Conservation (phyloP, 2,797 vertebrate species). For the Phataginus tricuspis region DNA sequence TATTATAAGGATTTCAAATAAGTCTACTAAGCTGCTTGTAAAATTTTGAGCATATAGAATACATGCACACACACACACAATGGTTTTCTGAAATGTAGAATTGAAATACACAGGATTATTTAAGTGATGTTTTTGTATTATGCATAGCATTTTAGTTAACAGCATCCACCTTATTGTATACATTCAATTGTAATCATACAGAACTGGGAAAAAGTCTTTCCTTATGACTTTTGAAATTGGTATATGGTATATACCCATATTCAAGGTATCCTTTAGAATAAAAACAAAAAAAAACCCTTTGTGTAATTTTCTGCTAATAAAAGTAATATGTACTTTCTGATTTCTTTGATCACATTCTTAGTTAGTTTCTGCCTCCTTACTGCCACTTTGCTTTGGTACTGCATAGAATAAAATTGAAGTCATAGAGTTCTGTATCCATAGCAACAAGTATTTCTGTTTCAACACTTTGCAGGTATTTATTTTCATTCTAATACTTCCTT, state of each 20-base stretch:
- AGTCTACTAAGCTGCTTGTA: not conserved
- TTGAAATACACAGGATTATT: not conserved
- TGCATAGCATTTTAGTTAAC: not conserved
- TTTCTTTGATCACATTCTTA: slow-evolving; percentile 47
- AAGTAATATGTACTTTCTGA: slow-evolving; percentile 41
- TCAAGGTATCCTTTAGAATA: not conserved
- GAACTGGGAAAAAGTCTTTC: not conserved
- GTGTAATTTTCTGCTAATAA: slow-evolving; percentile 26
- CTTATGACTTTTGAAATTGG: slow-evolving; percentile 9
- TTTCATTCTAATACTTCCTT: slow-evolving; percentile 44
- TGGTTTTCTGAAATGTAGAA: slow-evolving; percentile 31
- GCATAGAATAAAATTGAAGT: slow-evolving; percentile 53
- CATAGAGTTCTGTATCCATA: slow-evolving; percentile 73
- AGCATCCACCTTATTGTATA: not conserved
- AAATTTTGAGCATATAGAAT: not conserved
- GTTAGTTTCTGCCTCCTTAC: slow-evolving; percentile 9
- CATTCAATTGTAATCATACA: not conserved
- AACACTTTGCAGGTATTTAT: slow-evolving; percentile 63
- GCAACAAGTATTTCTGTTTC: slow-evolving; percentile 65
- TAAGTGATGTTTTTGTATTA: slow-evolving; percentile 10
- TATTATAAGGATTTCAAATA: not conserved
- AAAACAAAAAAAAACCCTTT: not conserved
- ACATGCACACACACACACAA: too few species aligned
- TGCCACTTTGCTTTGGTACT: slow-evolving; percentile 60
- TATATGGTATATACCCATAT: not conserved